A percentile compares a stretch with the other conserved stretches of the same genome.
Conservation (phyloP, 2,888 invertebrate genomes). For the Mythimna albipuncta region DNA sequence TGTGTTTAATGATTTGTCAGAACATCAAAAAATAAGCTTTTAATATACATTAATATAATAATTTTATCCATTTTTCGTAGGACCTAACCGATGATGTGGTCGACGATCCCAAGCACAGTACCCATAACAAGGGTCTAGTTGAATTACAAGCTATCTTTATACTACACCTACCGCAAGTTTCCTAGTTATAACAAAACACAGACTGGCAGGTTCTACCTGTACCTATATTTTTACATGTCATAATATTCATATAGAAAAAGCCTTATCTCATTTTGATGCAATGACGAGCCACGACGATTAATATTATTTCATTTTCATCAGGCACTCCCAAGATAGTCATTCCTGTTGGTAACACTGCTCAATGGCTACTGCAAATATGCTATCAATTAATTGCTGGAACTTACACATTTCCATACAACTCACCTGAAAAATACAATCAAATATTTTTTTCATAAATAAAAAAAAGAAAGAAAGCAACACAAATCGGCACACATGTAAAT, state of each 20-base stretch:
- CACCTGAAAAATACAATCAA: neutral
- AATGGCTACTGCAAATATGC: neutral
- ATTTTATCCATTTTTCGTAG: too few relatives aligned
- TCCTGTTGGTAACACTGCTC: neutral
- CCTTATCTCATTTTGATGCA: neutral
- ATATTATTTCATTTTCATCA: neutral
- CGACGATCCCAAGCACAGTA: neutral
- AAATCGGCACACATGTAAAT: neutral
- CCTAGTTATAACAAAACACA: neutral
- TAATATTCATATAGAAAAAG: too few relatives aligned
- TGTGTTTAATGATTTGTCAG: too few relatives aligned
- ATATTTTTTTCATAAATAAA: neutral
- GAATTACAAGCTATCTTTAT: too few relatives aligned
- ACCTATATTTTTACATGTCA: neutral
- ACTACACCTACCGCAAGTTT: too few relatives aligned
- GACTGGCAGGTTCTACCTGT: neutral
- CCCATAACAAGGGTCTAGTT: too few relatives aligned
- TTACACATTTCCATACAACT: neutral
- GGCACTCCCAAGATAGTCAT: neutral
- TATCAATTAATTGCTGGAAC: neutral
- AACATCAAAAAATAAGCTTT: too few relatives aligned
- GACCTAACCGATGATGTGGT: neutral
- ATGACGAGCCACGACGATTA: neutral
- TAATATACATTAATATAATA: too few relatives aligned
- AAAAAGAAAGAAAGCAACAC: too few relatives aligned